phyloP scores from a whole-genome alignment of 2,113 vertebrate genomes.

The Myodes glareolus region DNA sequence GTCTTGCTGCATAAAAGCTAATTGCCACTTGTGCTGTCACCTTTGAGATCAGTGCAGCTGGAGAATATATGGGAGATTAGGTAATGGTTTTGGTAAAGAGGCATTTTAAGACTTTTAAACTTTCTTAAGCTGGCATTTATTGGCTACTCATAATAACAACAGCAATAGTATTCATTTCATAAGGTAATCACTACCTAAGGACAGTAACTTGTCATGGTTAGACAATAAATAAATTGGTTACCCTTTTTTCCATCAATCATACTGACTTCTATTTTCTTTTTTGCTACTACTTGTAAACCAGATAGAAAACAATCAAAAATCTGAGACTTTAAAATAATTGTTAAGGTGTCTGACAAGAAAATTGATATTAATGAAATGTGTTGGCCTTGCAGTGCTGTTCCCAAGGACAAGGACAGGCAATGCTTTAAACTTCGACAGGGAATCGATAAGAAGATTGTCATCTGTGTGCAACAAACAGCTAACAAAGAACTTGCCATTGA shows the following conservation, averaged over 20 bases:
- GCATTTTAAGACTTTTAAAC: conserved; percentile 37
- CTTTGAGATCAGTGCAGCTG: background rate
- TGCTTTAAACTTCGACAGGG: conserved; percentile 98
- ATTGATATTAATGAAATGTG: conserved; percentile 58
- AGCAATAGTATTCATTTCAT: background rate
- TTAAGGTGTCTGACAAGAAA: conserved; percentile 32
- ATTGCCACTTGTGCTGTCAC: background rate
- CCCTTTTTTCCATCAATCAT: background rate
- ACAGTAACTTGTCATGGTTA: background rate
- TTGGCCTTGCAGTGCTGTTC: conserved; percentile 91
- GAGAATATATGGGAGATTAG: background rate
- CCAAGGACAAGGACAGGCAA: conserved; percentile 98
- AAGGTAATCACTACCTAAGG: conserved; percentile 2
- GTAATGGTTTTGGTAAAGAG: conserved; percentile 15
- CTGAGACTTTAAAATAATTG: background rate
- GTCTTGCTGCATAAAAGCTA: background rate
- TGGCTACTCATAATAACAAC: background rate
- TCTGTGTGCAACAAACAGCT: conserved; percentile 97
- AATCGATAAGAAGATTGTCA: conserved; percentile 98
- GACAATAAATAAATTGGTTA: background rate
- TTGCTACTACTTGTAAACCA: conserved; percentile 40
- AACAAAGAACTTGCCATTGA: conserved; percentile 99
- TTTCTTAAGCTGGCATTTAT: conserved; percentile 10
- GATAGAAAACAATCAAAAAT: conserved; percentile 14
- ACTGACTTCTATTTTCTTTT: background rate